These are phyloP conservation scores for Agapornis canus DNA, from an alignment of 2,797 vertebrate species.

Conservation along the genomic window DNA sequence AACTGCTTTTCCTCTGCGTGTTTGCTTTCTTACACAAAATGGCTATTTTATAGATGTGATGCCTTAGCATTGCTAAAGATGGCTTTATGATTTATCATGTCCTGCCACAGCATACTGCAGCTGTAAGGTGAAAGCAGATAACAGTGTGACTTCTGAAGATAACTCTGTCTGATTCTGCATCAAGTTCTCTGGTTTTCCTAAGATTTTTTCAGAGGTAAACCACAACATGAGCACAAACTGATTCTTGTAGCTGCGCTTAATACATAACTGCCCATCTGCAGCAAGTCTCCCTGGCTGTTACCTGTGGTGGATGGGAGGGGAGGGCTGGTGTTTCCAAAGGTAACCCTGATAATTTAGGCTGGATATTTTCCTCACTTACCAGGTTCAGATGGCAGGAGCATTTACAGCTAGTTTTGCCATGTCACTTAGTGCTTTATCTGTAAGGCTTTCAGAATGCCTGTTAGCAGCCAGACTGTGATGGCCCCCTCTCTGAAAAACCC, in stretches of 20 bases:
- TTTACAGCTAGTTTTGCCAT: constrained; percentile 29
- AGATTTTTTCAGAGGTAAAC: not conserved
- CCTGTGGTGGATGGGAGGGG: not conserved
- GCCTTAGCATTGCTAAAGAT: not conserved
- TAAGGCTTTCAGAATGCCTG: not conserved
- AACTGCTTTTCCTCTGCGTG: not conserved
- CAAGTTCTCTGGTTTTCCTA: not conserved
- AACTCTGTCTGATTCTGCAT: not conserved
- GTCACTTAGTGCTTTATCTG: constrained; percentile 26
- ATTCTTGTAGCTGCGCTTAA: accelerated
- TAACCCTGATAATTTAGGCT: not conserved
- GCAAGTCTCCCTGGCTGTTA: accelerated
- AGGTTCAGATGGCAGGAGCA: not conserved
- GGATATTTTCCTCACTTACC: not conserved
- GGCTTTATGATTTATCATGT: not conserved
- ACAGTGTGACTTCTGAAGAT: not conserved
- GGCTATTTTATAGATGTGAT: not conserved
- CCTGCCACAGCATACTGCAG: accelerated
- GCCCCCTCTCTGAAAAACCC: not conserved
- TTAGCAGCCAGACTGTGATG: not conserved
- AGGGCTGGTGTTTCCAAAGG: not conserved
- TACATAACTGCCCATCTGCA: accelerated
- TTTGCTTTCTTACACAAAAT: not conserved
- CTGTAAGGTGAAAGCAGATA: not conserved
- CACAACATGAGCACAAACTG: not conserved